Percentiles rank a stretch among this genome's conserved stretches.
These are phyloP conservation scores for Benthosema pterotum DNA, from an alignment of 2,797 vertebrate species.

Conservation along the genomic window DNA sequence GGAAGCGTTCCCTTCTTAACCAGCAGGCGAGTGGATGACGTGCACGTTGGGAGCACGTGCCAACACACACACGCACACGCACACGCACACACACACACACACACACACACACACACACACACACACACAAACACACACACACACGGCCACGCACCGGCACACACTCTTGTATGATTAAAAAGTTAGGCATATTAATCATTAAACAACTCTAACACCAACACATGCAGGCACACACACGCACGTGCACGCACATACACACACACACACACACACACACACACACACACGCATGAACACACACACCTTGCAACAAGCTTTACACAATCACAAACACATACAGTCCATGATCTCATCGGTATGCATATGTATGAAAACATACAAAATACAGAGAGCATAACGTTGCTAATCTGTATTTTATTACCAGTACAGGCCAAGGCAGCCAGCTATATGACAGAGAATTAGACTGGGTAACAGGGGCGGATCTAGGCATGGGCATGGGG, in stretches of 20 bases:
- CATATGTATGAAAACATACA: too few relatives aligned
- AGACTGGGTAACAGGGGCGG: too few relatives aligned
- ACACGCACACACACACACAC: neutral
- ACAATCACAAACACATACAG: too few relatives aligned
- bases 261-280: neutral
- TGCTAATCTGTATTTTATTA: too few relatives aligned
- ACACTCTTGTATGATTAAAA: too few relatives aligned
- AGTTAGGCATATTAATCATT: too few relatives aligned
- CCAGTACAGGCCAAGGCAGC: neutral
- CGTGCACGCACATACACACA: constrained; percentile 4
- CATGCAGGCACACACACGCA: neutral
- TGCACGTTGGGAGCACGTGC: constrained; percentile 19
- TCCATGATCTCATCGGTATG: too few relatives aligned
- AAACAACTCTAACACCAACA: neutral
- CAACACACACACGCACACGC: constrained; percentile 15
- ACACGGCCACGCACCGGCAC: neutral
- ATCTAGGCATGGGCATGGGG: too few relatives aligned
- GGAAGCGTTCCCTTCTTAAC: constrained; percentile 18
- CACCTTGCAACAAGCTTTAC: too few relatives aligned
- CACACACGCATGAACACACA: neutral
- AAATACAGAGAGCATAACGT: too few relatives aligned
- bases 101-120: constrained; percentile 5
- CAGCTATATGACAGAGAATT: neutral
- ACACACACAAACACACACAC: constrained; percentile 1
- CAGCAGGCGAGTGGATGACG: constrained; percentile 38